A percentile compares a stretch with the other conserved stretches of the same genome.
These are phyloP conservation scores for Petrosia ficiformis DNA, from an alignment of 37 sponge, comb jelly and placozoan species.

Conservation along the genomic window DNA sequence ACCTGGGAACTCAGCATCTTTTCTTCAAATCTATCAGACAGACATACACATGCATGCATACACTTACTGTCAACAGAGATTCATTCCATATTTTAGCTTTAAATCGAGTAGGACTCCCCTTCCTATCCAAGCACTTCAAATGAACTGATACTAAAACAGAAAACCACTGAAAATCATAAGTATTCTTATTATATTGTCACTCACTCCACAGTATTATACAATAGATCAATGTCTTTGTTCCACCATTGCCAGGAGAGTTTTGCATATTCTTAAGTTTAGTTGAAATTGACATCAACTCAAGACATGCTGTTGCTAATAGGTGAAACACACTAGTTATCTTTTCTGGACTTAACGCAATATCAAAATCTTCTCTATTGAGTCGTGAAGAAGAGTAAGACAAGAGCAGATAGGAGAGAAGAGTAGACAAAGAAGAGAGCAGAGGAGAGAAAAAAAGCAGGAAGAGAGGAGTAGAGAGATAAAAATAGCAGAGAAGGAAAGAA, in stretches of 20 bases:
- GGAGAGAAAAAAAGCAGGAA: too few relatives aligned
- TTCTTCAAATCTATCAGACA: too few relatives aligned
- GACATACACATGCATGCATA: too few relatives aligned
- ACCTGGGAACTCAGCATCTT: too few relatives aligned
- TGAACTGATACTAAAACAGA: not conserved
- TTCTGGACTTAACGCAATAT: slow-evolving; percentile 17
- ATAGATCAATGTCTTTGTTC: slow-evolving; percentile 18
- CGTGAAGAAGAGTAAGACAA: too few relatives aligned
- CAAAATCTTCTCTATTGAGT: slow-evolving; percentile 29
- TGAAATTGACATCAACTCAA: slow-evolving; percentile 28
- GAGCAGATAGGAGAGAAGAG: too few relatives aligned
- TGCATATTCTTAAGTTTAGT: not conserved
- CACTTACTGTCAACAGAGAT: not conserved
- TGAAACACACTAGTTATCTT: slow-evolving; percentile 35
- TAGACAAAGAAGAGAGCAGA: too few relatives aligned
- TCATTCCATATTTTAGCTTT: not conserved
- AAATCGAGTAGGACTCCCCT: not conserved
- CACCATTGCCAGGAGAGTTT: not conserved
- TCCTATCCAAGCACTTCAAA: not conserved
- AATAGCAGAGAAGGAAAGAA: too few relatives aligned
- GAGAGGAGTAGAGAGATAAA: too few relatives aligned
- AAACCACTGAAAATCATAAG: not conserved
- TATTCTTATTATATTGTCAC: too few relatives aligned
- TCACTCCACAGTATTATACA: slow-evolving; percentile 54
- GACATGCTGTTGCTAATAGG: slow-evolving; percentile 47